phyloP scores from a whole-genome alignment of 2,888 invertebrate genomes.

The Stictocephala bisonia region DNA sequence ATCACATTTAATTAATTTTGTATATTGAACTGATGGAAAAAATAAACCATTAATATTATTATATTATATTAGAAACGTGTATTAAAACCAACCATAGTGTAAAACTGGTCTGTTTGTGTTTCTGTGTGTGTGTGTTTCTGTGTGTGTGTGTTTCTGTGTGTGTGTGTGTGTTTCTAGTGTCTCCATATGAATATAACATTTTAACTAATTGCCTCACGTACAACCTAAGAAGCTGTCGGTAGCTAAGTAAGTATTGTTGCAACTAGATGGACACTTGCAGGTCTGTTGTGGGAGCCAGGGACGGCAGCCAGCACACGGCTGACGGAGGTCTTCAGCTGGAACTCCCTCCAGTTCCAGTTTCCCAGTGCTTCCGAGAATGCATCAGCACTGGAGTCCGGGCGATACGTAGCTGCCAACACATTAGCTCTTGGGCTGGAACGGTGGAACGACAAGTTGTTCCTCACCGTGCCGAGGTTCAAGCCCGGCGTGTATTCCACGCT shows the following conservation, averaged over 20 bases:
- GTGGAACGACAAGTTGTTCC: conserved; percentile 57
- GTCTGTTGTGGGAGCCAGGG: background rate
- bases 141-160: background rate
- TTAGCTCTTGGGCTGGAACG: conserved; percentile 59
- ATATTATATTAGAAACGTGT: no score
- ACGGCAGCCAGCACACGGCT: conserved; percentile 44
- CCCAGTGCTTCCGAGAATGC: conserved; percentile 45
- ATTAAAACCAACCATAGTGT: no score
- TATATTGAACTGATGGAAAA: no score
- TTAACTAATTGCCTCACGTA: no score
- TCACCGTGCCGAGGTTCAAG: conserved; percentile 59
- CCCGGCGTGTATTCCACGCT: conserved; percentile 59
- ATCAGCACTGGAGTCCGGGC: conserved; percentile 48
- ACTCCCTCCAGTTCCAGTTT: conserved; percentile 54
- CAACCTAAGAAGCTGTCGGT: no score
- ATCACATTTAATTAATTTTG: no score
- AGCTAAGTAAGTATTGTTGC: background rate
- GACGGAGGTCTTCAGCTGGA: conserved; percentile 57
- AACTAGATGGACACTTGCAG: background rate
- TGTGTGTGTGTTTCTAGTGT: background rate
- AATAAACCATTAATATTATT: no score
- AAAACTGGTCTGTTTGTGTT: no score
- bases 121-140: background rate
- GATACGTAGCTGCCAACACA: conserved; percentile 54
- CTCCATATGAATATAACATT: no score